These are phyloP conservation scores for Myotis vivesi DNA, from an alignment of 2,797 vertebrate genomes.

Conservation along the genomic window DNA sequence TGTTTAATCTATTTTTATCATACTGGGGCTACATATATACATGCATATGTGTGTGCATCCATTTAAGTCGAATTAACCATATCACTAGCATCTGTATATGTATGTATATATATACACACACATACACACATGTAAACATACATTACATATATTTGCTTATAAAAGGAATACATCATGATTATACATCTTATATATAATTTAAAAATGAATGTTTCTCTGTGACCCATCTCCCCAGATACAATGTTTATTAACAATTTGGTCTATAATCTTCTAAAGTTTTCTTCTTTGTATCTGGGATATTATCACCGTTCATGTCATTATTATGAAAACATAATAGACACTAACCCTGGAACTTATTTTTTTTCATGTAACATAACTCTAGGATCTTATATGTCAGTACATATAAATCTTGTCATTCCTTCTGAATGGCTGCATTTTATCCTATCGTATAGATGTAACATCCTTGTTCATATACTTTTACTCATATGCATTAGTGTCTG, in stretches of 20 bases:
- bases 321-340: not conserved
- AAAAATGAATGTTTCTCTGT: not conserved
- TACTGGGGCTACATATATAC: not conserved
- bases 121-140: not conserved
- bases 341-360: not conserved
- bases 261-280: not conserved
- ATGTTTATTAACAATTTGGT: conserved; percentile 6
- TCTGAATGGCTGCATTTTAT: not conserved
- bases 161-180: not conserved
- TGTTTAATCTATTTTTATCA: conserved; percentile 2
- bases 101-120: not conserved
- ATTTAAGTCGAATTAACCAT: not conserved
- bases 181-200: not conserved
- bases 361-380: not conserved
- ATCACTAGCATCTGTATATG: not conserved
- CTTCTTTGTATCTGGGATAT: not conserved
- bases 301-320: not conserved
- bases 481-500: not conserved
- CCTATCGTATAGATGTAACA: not conserved
- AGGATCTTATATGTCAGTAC: not conserved
- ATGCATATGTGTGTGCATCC: not conserved
- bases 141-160: not conserved
- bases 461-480: not conserved
- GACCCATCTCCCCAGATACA: not conserved
- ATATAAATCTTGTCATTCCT: not conserved